Evolutionary conservation across 2,888 invertebrate species (phyloP).

Genomic region (Andricus curvator): DNA sequence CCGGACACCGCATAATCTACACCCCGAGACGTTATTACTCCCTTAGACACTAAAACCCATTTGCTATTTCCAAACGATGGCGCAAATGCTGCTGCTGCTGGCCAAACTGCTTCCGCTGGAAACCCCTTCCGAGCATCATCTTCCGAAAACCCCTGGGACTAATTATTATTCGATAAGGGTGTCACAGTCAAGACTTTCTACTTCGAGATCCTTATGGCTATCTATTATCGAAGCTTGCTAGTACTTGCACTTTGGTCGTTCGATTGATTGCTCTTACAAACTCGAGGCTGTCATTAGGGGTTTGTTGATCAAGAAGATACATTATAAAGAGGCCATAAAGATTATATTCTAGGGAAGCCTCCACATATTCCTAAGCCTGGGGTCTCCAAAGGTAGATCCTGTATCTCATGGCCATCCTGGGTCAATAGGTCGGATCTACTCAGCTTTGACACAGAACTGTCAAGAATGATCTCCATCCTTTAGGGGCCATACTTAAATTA

Average conservation of each 20-base stretch:
- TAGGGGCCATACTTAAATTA: no score
- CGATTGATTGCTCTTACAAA: slow-evolving; percentile 4
- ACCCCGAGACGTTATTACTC: slow-evolving; percentile 77
- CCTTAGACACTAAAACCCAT: slow-evolving; percentile 76
- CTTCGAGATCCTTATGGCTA: neutral
- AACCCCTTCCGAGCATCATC: slow-evolving; percentile 55
- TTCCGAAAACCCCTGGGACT: slow-evolving; percentile 63
- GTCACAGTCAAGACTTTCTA: slow-evolving; percentile 15
- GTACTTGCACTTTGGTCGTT: neutral
- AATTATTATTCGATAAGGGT: slow-evolving; percentile 61
- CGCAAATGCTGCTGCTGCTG: slow-evolving; percentile 20
- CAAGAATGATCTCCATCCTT: no score
- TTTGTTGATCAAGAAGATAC: neutral
- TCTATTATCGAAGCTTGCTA: slow-evolving; percentile 46
- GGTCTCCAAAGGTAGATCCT: no score
- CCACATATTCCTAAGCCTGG: no score
- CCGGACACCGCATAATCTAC: slow-evolving; percentile 77
- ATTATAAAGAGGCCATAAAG: neutral
- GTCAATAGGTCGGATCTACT: no score
- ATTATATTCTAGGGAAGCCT: neutral
- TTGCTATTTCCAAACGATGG: slow-evolving; percentile 59
- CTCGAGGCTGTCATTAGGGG: slow-evolving; percentile 12
- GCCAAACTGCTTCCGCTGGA: slow-evolving; percentile 29
- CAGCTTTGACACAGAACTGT: no score
- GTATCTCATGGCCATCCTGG: no score